Evolutionary conservation across 2,113 vertebrate genomes (phyloP).

Genomic region (Apeltes quadracus): DNA sequence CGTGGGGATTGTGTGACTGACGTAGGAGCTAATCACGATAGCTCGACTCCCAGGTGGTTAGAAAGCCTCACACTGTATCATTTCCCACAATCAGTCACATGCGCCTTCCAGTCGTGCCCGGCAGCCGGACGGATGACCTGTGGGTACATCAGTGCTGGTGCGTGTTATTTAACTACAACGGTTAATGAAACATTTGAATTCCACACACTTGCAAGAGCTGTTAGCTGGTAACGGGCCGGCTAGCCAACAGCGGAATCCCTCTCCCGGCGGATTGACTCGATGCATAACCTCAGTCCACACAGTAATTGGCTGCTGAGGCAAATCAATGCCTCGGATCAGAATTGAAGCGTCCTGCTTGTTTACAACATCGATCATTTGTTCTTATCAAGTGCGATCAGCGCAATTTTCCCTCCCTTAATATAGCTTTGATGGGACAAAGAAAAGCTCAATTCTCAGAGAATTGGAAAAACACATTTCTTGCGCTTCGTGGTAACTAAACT

Average conservation of each 20-base stretch:
- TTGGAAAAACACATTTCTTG: slow-evolving; percentile 83
- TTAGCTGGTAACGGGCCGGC: slow-evolving; percentile 18
- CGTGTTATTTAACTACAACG: slow-evolving; percentile 22
- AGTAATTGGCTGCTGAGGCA: slow-evolving; percentile 69
- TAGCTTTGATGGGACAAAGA: slow-evolving; percentile 79
- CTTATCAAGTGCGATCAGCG: slow-evolving; percentile 78
- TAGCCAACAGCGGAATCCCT: slow-evolving; percentile 6
- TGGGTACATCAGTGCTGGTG: slow-evolving; percentile 43
- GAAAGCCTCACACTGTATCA: slow-evolving; percentile 45
- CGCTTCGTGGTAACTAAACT: slow-evolving; percentile 81
- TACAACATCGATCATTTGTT: slow-evolving; percentile 79
- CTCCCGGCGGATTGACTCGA: slow-evolving; percentile 40
- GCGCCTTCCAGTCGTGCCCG: slow-evolving; percentile 63
- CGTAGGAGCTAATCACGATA: slow-evolving; percentile 46
- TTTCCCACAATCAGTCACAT: slow-evolving; percentile 73
- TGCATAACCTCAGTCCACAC: slow-evolving; percentile 59
- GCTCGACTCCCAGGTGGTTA: slow-evolving; percentile 35
- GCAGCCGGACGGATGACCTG: slow-evolving; percentile 58
- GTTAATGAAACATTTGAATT: slow-evolving; percentile 28
- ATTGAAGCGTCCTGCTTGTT: slow-evolving; percentile 77
- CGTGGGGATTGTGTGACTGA: slow-evolving; percentile 33
- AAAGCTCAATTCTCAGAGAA: slow-evolving; percentile 79
- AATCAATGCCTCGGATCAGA: slow-evolving; percentile 74
- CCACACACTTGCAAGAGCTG: background rate
- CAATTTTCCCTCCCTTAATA: slow-evolving; percentile 78